Evolutionary conservation across 2,797 vertebrate genomes (phyloP), one percentile per base, ranked within the genome.

Genomic region (Pyrocephalus nanus): DNA sequence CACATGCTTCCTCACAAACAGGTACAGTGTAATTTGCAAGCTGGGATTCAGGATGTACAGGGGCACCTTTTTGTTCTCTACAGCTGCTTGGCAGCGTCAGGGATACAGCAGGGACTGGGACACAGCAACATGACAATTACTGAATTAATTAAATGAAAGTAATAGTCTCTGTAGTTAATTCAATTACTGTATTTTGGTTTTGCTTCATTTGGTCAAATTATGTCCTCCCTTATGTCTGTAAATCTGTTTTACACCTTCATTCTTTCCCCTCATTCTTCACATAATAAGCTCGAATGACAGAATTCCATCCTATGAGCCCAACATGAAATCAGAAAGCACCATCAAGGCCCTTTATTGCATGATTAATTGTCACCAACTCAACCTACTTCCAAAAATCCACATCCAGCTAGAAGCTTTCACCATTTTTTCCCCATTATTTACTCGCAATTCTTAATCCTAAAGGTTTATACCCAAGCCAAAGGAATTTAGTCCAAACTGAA

Each of bases 201-300:
- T 92, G 76, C 70, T 95, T 92, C 82, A 84, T 86, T 77, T 84
- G 66, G 79, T 78, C 73, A 94, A 90, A 88, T 94, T 88, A 93
- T 51, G 50, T 25, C 70, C 86, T 94, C 77, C 60, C 73, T 92
- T 87, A 87, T 70, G 73, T 58, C 86, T 92, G 76, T 32, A 88
- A 83, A 90, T 88, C 69, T 69, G 50, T 53, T 92, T 88, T 84
- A 91, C 19, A 70, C 27, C 38, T 92, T 86, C 70, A 34, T 77
- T 71, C 43, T 81, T 69, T 29, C 58, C 66, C n/a, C 17, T 54
- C 43, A 34, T n/a, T 61, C 57, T 81, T 81, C 42, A 32, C 25
- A 30, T 78, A 54, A 80, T 8, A 69, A 62, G 42, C 73, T 90
- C 47, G 72, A 77, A 61, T 40, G 74, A 77, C 54, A 12, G n/a